Conservation (phyloP, 2,113 vertebrate genomes). For the Brachyhypopomus gauderio region DNA sequence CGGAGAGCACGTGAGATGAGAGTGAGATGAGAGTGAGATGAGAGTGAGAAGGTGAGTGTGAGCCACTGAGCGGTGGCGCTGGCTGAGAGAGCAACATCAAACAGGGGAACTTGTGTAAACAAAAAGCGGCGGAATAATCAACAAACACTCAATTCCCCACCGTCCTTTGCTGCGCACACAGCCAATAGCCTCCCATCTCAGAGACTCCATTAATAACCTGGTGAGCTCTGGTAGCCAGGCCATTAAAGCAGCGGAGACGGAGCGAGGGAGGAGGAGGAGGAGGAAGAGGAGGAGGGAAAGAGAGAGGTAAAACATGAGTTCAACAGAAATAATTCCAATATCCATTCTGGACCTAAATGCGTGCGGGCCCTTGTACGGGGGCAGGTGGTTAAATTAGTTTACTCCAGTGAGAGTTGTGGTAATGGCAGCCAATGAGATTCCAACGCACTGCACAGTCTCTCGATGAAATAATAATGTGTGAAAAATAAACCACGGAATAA, state of each 20-base stretch:
- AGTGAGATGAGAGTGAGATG: background rate
- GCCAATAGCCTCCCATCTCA: slow-evolving; percentile 68
- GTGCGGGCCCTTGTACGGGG: slow-evolving; percentile 32
- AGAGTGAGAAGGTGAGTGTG: background rate
- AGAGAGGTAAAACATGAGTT: slow-evolving; percentile 53
- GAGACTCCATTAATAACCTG: slow-evolving; percentile 61
- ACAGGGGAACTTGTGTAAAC: slow-evolving; percentile 72
- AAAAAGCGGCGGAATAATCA: slow-evolving; percentile 78
- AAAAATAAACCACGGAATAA: slow-evolving; percentile 46
- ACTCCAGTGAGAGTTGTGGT: slow-evolving; percentile 51
- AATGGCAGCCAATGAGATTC: slow-evolving; percentile 57
- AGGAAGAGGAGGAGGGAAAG: slow-evolving; percentile 17
- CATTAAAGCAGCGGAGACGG: slow-evolving; percentile 54
- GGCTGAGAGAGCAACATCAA: slow-evolving; percentile 67
- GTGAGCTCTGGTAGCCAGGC: slow-evolving; percentile 49
- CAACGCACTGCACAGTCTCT: slow-evolving; percentile 42
- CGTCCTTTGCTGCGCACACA: slow-evolving; percentile 69
- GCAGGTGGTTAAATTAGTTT: slow-evolving; percentile 54
- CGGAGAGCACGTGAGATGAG: background rate
- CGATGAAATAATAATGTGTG: slow-evolving; percentile 57
- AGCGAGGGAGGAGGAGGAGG: slow-evolving; percentile 30
- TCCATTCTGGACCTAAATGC: slow-evolving; percentile 49
- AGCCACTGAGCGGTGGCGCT: background rate
- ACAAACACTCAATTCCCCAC: slow-evolving; percentile 68
- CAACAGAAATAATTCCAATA: slow-evolving; percentile 56